Evolutionary conservation across 2,888 invertebrate genomes (phyloP).

Genomic region (Macrophya alboannulata): DNA sequence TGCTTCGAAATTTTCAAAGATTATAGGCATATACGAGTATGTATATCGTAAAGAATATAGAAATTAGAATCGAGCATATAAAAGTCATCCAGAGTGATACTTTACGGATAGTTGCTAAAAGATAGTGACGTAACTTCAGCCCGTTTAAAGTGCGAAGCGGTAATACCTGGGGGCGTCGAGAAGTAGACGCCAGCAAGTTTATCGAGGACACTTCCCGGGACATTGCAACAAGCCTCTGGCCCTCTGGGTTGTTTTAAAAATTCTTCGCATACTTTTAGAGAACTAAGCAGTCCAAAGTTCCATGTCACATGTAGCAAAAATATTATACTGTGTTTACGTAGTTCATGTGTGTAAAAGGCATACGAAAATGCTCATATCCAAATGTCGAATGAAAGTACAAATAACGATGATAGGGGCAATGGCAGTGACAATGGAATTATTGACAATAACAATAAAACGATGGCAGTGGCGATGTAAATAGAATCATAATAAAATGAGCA

Average conservation of each 20-base stretch:
- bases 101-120: background rate
- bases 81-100: background rate
- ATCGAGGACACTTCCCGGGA: conserved; percentile 52
- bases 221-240: conserved; percentile 24
- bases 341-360: background rate
- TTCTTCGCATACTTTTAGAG: background rate
- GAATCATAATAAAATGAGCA: too few species aligned
- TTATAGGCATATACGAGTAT: too few species aligned
- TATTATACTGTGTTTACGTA: background rate
- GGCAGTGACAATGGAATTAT: too few species aligned
- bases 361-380: background rate
- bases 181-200: conserved; percentile 24
- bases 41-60: background rate
- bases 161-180: conserved; percentile 19
- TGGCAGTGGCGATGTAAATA: too few species aligned
- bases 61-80: background rate
- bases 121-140: conserved; percentile 24
- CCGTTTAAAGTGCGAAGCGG: background rate
- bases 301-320: background rate
- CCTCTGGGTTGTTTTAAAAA: conserved; percentile 40
- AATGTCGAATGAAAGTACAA: background rate
- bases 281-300: background rate
- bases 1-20: too few species aligned
- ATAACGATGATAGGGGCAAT: background rate
- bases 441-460: too few species aligned